phyloP scores from a whole-genome alignment of 2,888 invertebrate genomes.

The Timema podura region DNA sequence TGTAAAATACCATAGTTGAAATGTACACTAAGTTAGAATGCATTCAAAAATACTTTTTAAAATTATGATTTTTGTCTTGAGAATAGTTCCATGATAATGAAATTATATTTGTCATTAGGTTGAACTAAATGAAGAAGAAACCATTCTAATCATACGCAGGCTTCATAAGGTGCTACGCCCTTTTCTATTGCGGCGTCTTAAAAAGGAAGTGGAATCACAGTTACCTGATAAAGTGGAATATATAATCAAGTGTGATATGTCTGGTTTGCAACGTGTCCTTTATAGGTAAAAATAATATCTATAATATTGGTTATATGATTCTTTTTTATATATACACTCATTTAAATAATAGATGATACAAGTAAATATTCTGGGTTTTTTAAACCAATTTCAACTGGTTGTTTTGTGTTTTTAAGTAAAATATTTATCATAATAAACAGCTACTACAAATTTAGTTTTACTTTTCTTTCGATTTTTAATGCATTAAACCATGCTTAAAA shows the following conservation, averaged over 20 bases:
- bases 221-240: slow-evolving; percentile 61
- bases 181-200: slow-evolving; percentile 57
- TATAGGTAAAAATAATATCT: slow-evolving; percentile 39
- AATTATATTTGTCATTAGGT: slow-evolving; percentile 40
- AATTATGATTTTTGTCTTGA: not conserved
- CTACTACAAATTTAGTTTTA: too few relatives aligned
- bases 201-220: slow-evolving; percentile 63
- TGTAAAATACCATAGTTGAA: too few relatives aligned
- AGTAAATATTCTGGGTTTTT: too few relatives aligned
- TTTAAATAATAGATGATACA: slow-evolving; percentile 51
- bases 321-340: slow-evolving; percentile 44
- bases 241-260: slow-evolving; percentile 63
- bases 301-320: slow-evolving; percentile 4
- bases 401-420: too few relatives aligned
- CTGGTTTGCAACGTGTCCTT: slow-evolving; percentile 54
- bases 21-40: too few relatives aligned
- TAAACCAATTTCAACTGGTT: too few relatives aligned
- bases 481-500: too few relatives aligned
- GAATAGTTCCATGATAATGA: not conserved
- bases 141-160: slow-evolving; percentile 60
- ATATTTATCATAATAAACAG: too few relatives aligned
- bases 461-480: too few relatives aligned
- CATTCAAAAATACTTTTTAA: too few relatives aligned
- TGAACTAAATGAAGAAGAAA: slow-evolving; percentile 62
- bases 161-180: slow-evolving; percentile 63